Evolutionary conservation across 2,888 invertebrate species (phyloP).

Genomic region (Dyspetes luteomarginatus): DNA sequence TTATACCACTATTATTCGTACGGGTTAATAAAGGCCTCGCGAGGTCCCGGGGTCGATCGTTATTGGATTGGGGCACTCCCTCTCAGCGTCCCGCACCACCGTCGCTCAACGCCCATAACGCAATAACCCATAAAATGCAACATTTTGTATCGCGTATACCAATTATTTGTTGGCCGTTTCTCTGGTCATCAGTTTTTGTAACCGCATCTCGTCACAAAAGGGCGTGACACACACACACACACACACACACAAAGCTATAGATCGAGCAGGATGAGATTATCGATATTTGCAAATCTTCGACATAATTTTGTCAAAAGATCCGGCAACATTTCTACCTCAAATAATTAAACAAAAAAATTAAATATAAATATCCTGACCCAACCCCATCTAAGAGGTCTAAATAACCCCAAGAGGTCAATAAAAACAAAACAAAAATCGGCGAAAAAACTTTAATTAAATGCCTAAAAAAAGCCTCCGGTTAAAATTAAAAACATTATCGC

Average conservation of each 20-base stretch:
- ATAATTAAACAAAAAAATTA: no score
- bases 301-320: neutral
- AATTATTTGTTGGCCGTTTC: constrained; percentile 72
- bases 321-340: no score
- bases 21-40: constrained; percentile 82
- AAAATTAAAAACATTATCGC: no score
- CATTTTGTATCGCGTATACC: constrained; percentile 80
- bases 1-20: constrained; percentile 70
- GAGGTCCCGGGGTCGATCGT: constrained; percentile 79
- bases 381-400: no score
- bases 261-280: constrained; percentile 16
- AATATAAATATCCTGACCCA: no score
- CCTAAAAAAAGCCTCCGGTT: no score
- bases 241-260: neutral
- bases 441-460: no score
- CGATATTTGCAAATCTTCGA: constrained; percentile 37
- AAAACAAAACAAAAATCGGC: neutral
- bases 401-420: no score
- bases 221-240: constrained; percentile 50
- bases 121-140: constrained; percentile 83
- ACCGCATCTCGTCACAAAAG: constrained; percentile 61
- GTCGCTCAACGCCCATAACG: constrained; percentile 74
- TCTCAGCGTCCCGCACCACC: constrained; percentile 64
- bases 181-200: constrained; percentile 29
- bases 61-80: constrained; percentile 83